Percentiles rank a stretch among this genome's conserved stretches.
Conservation (phyloP, 2,113 vertebrate species). For the Thamnophis sirtalis region DNA sequence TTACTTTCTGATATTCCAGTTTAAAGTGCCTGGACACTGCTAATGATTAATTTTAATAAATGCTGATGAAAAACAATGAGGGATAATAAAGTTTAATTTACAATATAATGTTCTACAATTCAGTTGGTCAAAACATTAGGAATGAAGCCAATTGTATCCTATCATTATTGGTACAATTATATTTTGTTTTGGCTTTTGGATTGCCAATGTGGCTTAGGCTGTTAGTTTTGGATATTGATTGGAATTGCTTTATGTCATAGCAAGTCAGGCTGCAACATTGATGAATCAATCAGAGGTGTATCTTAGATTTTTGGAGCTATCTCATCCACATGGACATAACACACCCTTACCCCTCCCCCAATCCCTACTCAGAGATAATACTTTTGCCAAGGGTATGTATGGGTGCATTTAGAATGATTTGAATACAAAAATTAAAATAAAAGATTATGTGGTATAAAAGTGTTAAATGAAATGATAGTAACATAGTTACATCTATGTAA, state of each 20-base stretch:
- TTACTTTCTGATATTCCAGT: slow-evolving; percentile 43
- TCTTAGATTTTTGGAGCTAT: neutral
- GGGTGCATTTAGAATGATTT: neutral
- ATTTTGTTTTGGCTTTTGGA: neutral
- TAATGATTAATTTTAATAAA: slow-evolving; percentile 51
- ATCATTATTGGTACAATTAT: neutral
- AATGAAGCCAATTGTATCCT: neutral
- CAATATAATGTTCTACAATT: slow-evolving; percentile 19
- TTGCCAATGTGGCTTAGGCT: neutral
- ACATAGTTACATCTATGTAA: neutral
- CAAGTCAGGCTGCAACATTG: neutral
- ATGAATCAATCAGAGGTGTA: neutral
- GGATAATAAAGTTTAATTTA: slow-evolving; percentile 50
- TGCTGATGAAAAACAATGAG: neutral
- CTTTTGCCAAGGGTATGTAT: neutral
- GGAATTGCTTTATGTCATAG: neutral
- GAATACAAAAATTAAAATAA: neutral
- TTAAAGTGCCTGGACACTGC: slow-evolving; percentile 51
- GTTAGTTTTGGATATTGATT: neutral
- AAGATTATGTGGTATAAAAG: neutral
- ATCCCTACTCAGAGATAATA: neutral
- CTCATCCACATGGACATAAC: neutral
- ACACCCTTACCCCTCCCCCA: neutral
- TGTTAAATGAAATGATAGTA: neutral
- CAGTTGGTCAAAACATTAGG: slow-evolving; percentile 27